Evolutionary conservation across 2,797 vertebrate species (phyloP), one percentile per base, ranked within the genome.

Genomic region (Chromis chromis): DNA sequence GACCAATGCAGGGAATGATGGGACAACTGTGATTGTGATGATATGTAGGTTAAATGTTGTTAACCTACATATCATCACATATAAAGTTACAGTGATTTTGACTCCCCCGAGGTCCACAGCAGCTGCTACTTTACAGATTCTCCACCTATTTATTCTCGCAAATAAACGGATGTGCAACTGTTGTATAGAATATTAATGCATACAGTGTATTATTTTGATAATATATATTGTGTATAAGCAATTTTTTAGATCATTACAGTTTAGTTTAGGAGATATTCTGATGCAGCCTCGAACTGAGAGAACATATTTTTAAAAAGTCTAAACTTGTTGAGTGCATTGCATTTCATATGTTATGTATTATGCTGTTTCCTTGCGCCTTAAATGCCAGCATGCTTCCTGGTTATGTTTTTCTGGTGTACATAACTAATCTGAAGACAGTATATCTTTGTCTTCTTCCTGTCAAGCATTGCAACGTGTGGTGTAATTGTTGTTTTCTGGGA

Each of bases 31-130:
- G 46, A 21, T 49, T 50, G 24, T n/a, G 69, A 62, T 64, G 66
- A 80, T 5, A 72, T 81, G 76, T 68, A 52, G 72, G 87, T 86
- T 81, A 86, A 87, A 59, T 17, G 17, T 10, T n/a, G 75, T 65
- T 85, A 73, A 88, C 74, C 68, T 79, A 61, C 55, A 84, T 39
- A 21, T 88, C 65, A 70, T 57, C 67, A 57, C 65, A 31, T 16
- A 62, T 36, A 13, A 14, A 44, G 49, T 49, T 25, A 70, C 59
- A 42, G 69, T 3, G 19, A 39, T 33, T 46, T 1, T 19, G 22
- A 61, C 6, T 65, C 52, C 8, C 0, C 13, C 8, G 36, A 36
- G 68, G 27, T 14, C 14, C 31, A 33, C 3, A 19, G 58, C 31
- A 31, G 70, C 66, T 19, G 49, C 55, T 48, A 13, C 14, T 25